Percentiles rank a stretch among this genome's conserved stretches.
These are phyloP conservation scores for Halocaridina rubra DNA, from an alignment of 2,888 invertebrate genomes.

Conservation along the genomic window DNA sequence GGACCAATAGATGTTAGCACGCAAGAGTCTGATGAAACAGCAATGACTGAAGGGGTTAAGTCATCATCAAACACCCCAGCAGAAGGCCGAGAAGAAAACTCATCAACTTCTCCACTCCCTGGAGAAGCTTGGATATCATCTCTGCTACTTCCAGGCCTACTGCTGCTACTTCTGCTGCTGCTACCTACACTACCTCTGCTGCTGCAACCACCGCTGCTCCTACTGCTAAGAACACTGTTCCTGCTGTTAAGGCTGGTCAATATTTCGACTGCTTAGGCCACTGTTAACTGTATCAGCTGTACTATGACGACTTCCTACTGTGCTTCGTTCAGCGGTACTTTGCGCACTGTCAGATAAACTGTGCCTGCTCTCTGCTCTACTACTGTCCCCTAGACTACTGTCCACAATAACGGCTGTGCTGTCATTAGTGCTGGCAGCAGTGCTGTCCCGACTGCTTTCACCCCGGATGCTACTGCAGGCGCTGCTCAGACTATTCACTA, in stretches of 20 bases:
- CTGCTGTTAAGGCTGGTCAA: constrained; percentile 54
- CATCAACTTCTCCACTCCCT: constrained; percentile 31
- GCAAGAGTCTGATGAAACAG: not conserved
- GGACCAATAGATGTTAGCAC: not conserved
- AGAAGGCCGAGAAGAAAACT: not conserved
- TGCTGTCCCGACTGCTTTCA: constrained; percentile 50
- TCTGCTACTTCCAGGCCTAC: constrained; percentile 43
- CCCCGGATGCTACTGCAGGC: constrained; percentile 37
- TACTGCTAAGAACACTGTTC: constrained; percentile 46
- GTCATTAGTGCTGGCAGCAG: constrained; percentile 55
- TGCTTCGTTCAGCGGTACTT: constrained; percentile 43
- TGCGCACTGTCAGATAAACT: constrained; percentile 42
- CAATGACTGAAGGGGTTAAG: not conserved
- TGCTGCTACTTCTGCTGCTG: constrained; percentile 52
- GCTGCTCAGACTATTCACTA: constrained; percentile 56
- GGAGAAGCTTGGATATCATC: constrained; percentile 48
- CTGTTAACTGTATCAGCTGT: constrained; percentile 55
- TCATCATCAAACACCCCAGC: constrained; percentile 24
- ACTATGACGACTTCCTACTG: constrained; percentile 48
- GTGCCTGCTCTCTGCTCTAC: constrained; percentile 45
- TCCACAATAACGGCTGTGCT: constrained; percentile 55
- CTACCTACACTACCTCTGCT: constrained; percentile 51
- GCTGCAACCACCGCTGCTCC: constrained; percentile 46
- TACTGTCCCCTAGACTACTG: constrained; percentile 48
- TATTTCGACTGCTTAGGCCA: constrained; percentile 49